These are phyloP conservation scores for Corella eumyota DNA, from an alignment of 23 tunicate species.

Conservation along the genomic window DNA sequence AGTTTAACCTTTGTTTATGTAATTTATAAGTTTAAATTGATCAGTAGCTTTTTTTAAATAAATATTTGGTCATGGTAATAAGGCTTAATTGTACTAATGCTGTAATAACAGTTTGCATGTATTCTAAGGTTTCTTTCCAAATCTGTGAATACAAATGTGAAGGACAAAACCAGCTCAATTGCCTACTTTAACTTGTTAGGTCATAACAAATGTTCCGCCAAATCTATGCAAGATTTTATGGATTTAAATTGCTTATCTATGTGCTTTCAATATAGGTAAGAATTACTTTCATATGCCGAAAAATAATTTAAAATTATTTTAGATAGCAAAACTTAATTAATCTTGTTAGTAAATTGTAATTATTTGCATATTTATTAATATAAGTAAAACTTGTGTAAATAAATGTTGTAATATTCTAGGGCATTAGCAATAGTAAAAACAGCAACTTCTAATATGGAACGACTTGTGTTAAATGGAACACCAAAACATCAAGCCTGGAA, in stretches of 20 bases:
- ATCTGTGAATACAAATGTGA: too few species aligned
- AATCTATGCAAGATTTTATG: not conserved
- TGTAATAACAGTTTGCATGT: not conserved
- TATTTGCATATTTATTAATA: not conserved
- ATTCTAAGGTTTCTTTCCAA: too few species aligned
- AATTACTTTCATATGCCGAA: too few species aligned
- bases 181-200: not conserved
- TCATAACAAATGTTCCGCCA: not conserved
- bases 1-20: too few species aligned
- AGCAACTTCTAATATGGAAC: conserved; percentile 8
- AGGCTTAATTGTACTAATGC: not conserved
- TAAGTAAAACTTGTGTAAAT: too few species aligned
- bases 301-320: too few species aligned
- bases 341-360: not conserved
- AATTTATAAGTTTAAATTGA: too few species aligned
- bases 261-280: conserved; percentile 12
- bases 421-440: conserved; percentile 10
- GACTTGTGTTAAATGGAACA: conserved; percentile 11
- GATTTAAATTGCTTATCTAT: not conserved
- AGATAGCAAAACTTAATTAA: not conserved
- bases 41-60: too few species aligned
- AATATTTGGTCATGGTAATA: not conserved
- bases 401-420: too few species aligned
- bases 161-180: not conserved
- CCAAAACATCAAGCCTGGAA: conserved; percentile 38